Evolutionary conservation across 1,140 invertebrate species (phyloP).

Genomic region (Hypothenemus hampei): DNA sequence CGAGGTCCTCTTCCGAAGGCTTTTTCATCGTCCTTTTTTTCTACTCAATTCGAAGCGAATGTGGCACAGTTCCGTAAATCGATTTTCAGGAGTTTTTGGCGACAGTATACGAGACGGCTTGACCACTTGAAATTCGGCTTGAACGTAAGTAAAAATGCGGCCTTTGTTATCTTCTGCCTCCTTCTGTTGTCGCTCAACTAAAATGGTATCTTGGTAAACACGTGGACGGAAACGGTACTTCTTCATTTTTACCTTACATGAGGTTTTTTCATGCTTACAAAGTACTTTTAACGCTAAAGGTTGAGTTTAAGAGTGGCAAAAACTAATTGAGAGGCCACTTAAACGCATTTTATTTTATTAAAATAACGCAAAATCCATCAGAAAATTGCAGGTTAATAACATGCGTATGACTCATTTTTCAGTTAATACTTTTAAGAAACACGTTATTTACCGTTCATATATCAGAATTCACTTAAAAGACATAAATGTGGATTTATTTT

Average conservation of each 20-base stretch:
- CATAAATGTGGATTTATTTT: too few relatives aligned
- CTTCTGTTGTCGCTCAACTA: conserved; percentile 21
- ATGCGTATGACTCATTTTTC: too few relatives aligned
- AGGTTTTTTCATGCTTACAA: background rate
- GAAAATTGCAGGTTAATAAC: too few relatives aligned
- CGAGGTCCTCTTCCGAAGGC: conserved; percentile 6
- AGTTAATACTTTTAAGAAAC: too few relatives aligned
- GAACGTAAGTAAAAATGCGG: conserved; percentile 28
- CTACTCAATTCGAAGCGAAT: conserved; percentile 25
- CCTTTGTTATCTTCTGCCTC: conserved; percentile 30
- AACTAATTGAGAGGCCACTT: too few relatives aligned
- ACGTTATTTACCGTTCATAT: too few relatives aligned
- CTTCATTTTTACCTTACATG: too few relatives aligned
- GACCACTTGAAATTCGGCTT: conserved; percentile 30
- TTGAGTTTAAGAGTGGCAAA: too few relatives aligned
- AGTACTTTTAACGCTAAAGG: too few relatives aligned
- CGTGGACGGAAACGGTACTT: conserved; percentile 26
- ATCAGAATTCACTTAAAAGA: too few relatives aligned
- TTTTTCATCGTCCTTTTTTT: conserved; percentile 19
- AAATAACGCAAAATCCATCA: too few relatives aligned
- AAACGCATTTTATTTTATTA: too few relatives aligned
- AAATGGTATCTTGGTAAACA: conserved; percentile 30
- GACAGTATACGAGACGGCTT: conserved; percentile 21
- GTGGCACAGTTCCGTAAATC: conserved; percentile 21
- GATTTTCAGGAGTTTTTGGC: conserved; percentile 14